Base-by-base conservation (phyloP, 2,888 invertebrate genomes). In the Orchestes rusci region DNA sequence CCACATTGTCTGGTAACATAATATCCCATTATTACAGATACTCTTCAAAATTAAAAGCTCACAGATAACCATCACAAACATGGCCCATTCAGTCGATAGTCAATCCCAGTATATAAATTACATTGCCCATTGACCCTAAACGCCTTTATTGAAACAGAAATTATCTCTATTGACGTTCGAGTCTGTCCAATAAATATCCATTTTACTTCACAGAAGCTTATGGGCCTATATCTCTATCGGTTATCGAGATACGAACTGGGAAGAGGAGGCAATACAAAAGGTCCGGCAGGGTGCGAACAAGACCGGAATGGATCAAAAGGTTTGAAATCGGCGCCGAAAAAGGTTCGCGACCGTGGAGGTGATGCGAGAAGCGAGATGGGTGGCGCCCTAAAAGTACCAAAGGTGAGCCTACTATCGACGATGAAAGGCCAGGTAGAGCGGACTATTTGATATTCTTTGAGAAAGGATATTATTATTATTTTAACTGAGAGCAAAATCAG, bases 311-410 rank as follows among this genome's bases (percentile, higher is more conserved):
- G 48, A 40, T 48, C 48, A 48, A 48, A 48, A 43, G 43, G 35
- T 27, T 34, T 28, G 18, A 27, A 39, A 39, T 39, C 39, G 43
- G 40, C 43, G 43, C 48, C 43, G 40, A 33, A 16, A 32, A 46
- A 42, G 38, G 31, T 38, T 16, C 30, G 43, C 39, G 35, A 43
- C 36, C 48, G 28, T 40, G 40, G 37, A 48, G 48, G 43, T 47
- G 47, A 38, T 47, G 47, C 31, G 31, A 43, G 48, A 40, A 48
- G 48, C 48, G 48, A 48, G 48, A 47, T 47, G 47, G 47, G 47
- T 47, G 47, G 47, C 47, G 47, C 47, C 43, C 43, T 16, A 16
- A 37, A 38, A 34, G 34, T 42, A 38, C 37, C 37, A 23, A 19
- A 20, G 2, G 35, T n/a, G n/a, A n/a, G 29, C 43, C 35, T 35